Conservation (phyloP, 2,888 invertebrate genomes). For the Dendrolimus pini region DNA sequence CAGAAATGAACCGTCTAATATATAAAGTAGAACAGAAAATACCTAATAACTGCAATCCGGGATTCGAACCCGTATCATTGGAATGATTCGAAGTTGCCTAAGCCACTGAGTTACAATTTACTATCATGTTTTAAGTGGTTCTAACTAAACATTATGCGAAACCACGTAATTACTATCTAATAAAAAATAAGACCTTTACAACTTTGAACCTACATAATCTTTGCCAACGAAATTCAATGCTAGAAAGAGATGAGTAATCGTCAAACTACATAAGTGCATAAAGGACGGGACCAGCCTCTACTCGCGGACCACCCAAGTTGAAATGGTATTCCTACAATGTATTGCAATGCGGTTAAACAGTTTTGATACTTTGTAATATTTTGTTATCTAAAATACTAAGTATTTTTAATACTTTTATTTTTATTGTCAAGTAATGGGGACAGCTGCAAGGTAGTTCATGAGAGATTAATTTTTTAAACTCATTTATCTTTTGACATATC, state of each 20-base stretch:
- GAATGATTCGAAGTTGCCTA: no score
- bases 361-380: constrained; percentile 43
- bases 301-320: constrained; percentile 66
- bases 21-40: no score
- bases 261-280: constrained; percentile 17
- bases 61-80: no score
- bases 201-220: constrained; percentile 35
- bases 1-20: no score
- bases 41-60: no score
- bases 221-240: constrained; percentile 34
- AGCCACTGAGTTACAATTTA: no score
- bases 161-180: constrained; percentile 13
- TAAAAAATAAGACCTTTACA: constrained; percentile 8
- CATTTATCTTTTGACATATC: no score
- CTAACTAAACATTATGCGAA: constrained; percentile 15
- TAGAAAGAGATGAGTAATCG: constrained; percentile 15
- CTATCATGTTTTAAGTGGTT: neutral
- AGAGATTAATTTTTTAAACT: no score
- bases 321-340: constrained; percentile 48
- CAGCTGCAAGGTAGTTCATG: no score
- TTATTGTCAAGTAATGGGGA: no score
- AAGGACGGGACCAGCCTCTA: constrained; percentile 24
- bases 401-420: neutral
- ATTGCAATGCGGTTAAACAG: constrained; percentile 33
- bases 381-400: neutral